Conservation (phyloP, 2,113 vertebrate species). For the Parus major region DNA sequence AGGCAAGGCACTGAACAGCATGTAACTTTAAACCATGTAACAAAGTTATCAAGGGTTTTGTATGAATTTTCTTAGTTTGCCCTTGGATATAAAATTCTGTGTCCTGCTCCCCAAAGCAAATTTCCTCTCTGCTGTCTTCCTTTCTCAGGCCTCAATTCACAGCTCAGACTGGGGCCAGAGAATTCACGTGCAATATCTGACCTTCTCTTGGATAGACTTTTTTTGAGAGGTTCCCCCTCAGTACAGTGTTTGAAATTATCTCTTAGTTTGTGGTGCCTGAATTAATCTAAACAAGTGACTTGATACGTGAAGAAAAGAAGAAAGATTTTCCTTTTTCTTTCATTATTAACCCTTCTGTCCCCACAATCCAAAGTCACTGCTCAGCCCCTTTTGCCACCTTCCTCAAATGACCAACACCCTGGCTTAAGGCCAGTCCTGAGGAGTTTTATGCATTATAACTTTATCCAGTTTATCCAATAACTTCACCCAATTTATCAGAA, state of each 20-base stretch:
- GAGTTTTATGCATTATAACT: background rate
- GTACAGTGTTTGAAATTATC: background rate
- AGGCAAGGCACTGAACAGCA: background rate
- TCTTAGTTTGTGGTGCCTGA: background rate
- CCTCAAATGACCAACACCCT: background rate
- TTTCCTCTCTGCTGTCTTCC: background rate
- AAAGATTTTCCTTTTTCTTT: background rate
- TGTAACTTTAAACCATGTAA: background rate
- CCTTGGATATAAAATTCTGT: background rate
- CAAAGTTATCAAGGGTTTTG: background rate
- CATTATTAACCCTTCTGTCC: background rate
- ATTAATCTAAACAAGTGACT: background rate
- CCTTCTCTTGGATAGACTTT: background rate
- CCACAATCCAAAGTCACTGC: background rate
- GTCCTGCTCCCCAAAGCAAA: background rate
- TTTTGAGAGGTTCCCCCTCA: background rate
- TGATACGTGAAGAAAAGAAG: background rate
- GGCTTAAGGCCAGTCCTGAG: background rate
- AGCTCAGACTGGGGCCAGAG: background rate
- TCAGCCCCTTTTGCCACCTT: background rate
- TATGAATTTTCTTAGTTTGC: background rate
- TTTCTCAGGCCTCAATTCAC: background rate
- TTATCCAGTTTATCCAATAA: background rate
- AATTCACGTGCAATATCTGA: background rate
- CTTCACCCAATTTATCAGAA: background rate